Base-by-base conservation (phyloP, 2,888 invertebrate species). In the Tetragnatha montana region DNA sequence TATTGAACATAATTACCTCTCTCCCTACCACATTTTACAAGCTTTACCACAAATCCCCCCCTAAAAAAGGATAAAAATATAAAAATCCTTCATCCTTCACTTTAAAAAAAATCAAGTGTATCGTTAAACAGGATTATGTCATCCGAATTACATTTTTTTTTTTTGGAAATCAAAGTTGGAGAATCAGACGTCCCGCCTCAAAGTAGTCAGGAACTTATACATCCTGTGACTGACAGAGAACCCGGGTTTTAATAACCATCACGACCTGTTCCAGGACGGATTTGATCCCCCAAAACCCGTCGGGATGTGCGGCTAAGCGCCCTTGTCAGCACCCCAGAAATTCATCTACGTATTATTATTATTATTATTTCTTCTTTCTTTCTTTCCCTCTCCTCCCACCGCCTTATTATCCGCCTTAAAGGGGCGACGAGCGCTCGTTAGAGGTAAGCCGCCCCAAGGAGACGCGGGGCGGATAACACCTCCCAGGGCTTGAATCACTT, bases 381-480 rank as follows among this genome's bases (percentile, higher is more conserved):
- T 35, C 51, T 35, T 35, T 21, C n/a, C 71, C 79, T 50, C 49
- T 69, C 68, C 49, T 73, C 68, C 75, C 50, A 70, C 22, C 51
- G 76, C 85, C 89, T 89, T 89, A 89, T 89, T 89, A 89, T 89
- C 89, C 81, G 84, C 75, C 89, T 84, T 78, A 85, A 89, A 89
- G 89, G 89, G 89, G 85, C 89, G 81, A 82, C 81, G 79, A 51
- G 82, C 79, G 51, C 89, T 86, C 89, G 86, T 86, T 87, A 90
- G 86, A 82, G 89, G 87, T 87, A 90, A 87, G 89, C 89, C 89
- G 86, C 82, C 86, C 79, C 74, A 76, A 35, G 68, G 82, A 49
- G 51, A 49, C 74, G 17, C 8, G 68, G 73, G 49, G 60, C 51
- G 73, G 68, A 75, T 76, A 87, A 90, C 89, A 90, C 89, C 87